Evolutionary conservation across 1,140 invertebrate species (phyloP), one percentile per base, ranked within the genome.

Genomic region (Conus betulinus): DNA sequence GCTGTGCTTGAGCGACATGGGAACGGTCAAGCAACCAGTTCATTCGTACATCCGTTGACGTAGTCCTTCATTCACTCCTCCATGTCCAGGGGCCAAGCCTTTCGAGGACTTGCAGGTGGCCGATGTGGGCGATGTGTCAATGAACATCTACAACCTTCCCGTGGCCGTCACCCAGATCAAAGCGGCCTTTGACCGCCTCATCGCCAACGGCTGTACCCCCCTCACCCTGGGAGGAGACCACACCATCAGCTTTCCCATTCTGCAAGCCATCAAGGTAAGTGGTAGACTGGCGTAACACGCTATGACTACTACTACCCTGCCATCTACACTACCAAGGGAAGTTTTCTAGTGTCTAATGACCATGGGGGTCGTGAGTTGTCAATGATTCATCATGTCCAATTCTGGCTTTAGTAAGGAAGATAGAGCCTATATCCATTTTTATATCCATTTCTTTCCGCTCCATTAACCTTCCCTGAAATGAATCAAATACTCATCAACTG

Each of bases 181-280:
- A 20, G 88, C 91, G 20, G 85, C 91, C 85, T 93, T 93, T 88
- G 39, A 53, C 5, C 88, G 89, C 15, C 83, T 95, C 11, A 89
- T 94, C 20, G 84, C 87, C 20, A 91, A 90, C 85, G 93, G 93
- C 15, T 95, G 94, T 84, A 92, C 90, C 15, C 92, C 94, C 13
- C 79, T 95, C 15, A 91, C 92, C 5, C 81, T 95, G 82, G 94
- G 94, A 7, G 94, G 94, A 0, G 94, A 95, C 83, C 94, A 95
- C 83, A 94, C 94, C 13, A 90, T 95, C 78, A 92, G 93, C 11
- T 94, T 94, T 76, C 94, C 94, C 4, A 94, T 95, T 27, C 91
- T 95, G 23, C 93, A 94, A 79, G 94, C 94, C 10, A 91, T 94
- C 25, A 94, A 94, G 92, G 94, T 95, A 89, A 25, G 57, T 60